Conservation (phyloP, 2,113 vertebrate genomes). For the cattle (Bos taurus) region DNA sequence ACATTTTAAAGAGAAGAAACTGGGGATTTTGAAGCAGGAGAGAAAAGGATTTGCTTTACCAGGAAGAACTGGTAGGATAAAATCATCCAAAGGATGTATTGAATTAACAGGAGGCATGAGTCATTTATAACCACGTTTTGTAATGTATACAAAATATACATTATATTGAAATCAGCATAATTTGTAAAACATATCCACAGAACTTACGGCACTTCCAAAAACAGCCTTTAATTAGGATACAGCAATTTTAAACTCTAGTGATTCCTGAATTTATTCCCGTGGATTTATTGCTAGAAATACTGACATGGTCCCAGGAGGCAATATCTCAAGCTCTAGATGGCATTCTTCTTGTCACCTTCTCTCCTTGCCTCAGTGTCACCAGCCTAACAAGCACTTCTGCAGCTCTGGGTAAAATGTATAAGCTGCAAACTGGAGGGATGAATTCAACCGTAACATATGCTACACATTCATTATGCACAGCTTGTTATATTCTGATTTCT, state of each 20-base stretch:
- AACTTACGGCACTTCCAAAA: constrained; percentile 19
- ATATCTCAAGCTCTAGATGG: constrained; percentile 51
- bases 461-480: constrained; percentile 79
- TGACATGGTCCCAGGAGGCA: constrained; percentile 37
- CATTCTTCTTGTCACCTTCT: constrained; percentile 58
- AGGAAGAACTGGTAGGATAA: constrained; percentile 2
- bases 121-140: constrained; percentile 27
- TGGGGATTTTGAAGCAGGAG: background rate
- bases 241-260: constrained; percentile 50
- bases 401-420: constrained; percentile 74
- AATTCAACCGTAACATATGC: constrained; percentile 75
- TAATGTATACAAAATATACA: background rate
- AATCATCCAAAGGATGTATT: background rate
- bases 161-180: constrained; percentile 45
- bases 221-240: constrained; percentile 55
- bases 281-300: constrained; percentile 56
- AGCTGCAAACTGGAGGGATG: constrained; percentile 56
- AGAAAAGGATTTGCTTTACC: constrained; percentile 37
- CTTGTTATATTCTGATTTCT: constrained; percentile 78
- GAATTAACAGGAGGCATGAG: background rate
- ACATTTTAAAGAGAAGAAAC: constrained; percentile 48
- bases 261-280: constrained; percentile 52
- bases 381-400: constrained; percentile 71
- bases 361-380: constrained; percentile 38
- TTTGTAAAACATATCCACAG: constrained; percentile 41